Base-by-base conservation (phyloP, 1,140 invertebrate genomes). In the Drosophila athabasca region DNA sequence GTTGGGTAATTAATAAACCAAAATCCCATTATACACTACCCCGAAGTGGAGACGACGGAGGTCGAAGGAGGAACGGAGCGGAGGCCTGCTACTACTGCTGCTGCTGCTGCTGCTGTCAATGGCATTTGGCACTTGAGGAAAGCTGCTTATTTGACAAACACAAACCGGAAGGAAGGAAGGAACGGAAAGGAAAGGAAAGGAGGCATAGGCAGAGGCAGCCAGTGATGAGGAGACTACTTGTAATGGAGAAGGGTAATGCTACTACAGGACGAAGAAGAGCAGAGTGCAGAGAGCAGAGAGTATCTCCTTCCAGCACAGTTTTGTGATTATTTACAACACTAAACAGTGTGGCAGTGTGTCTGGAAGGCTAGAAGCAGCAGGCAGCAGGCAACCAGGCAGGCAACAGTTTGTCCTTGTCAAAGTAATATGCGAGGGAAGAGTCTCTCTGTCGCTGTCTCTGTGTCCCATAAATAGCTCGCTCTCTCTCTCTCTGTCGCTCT, bases 61-160 rank as follows among this genome's bases (percentile, higher is more conserved):
- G 51, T 35, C 2, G 49, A 2, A 11, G n/a, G 53, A 19, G 49
- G 8, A 15, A 39, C 24, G 4, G 24, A 6, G 24, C 24, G 24
- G 24, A 26, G 24, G 24, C 24, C 24, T 26, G 5, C 24, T 26
- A 24, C 17, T 19, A 19, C 17, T 19, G 5, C 24, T 26, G 41
- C 43, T 60, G 26, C 17, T 19, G 5, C 24, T 26, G 41, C 43
- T 60, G 26, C 59, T 73, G 49, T 74, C 71, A 50, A 69, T 69
- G 64, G 65, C 52, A 69, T 66, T 74, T 74, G 71, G 61, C 71
- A 74, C 71, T 74, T 75, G 70, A 74, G 70, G 70, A 75, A 74
- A 74, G 71, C 71, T 54, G 71, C 71, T 74, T 74, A 74, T 58
- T 75, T 74, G 71, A 74, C 71, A 74, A 74, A 74, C 71, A 74